A percentile compares a stretch with the other conserved stretches of the same genome.
phyloP scores from a whole-genome alignment of 2,113 vertebrate species.

The Neodontobutis hainanensis region DNA sequence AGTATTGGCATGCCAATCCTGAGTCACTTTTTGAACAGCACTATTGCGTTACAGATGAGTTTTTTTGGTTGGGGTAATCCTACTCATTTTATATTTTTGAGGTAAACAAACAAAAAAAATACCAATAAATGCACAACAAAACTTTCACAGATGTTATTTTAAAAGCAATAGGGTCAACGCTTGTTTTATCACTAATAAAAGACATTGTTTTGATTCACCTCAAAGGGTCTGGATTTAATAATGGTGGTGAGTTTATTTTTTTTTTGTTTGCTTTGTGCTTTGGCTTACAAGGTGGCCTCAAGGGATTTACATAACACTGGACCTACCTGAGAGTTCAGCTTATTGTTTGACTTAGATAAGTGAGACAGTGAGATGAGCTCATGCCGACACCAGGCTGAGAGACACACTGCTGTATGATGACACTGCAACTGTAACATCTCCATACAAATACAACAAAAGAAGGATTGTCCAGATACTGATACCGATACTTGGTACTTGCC shows the following conservation, averaged over 20 bases:
- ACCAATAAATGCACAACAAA: conserved; percentile 56
- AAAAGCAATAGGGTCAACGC: conserved; percentile 23
- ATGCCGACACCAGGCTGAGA: conserved; percentile 61
- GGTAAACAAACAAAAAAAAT: conserved; percentile 64
- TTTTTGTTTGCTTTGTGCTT: conserved; percentile 24
- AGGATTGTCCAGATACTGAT: too few species aligned
- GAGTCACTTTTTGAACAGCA: conserved; percentile 54
- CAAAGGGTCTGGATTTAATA: conserved; percentile 51
- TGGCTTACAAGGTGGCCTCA: conserved; percentile 46
- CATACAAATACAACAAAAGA: neutral
- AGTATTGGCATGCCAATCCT: conserved; percentile 45
- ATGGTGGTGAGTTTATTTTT: conserved; percentile 5
- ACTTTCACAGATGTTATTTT: conserved; percentile 51
- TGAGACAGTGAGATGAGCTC: conserved; percentile 74
- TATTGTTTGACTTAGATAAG: conserved; percentile 49
- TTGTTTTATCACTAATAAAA: conserved; percentile 35
- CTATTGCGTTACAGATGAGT: conserved; percentile 43
- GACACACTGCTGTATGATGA: conserved; percentile 36
- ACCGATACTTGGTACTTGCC: too few species aligned
- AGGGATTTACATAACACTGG: conserved; percentile 55
- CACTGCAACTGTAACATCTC: neutral
- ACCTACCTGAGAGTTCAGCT: conserved; percentile 61
- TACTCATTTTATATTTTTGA: conserved; percentile 47
- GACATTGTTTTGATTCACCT: conserved; percentile 32
- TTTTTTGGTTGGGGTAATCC: conserved; percentile 51